Base-by-base conservation (phyloP, 2,888 invertebrate species). In the Panorpa germanica region DNA sequence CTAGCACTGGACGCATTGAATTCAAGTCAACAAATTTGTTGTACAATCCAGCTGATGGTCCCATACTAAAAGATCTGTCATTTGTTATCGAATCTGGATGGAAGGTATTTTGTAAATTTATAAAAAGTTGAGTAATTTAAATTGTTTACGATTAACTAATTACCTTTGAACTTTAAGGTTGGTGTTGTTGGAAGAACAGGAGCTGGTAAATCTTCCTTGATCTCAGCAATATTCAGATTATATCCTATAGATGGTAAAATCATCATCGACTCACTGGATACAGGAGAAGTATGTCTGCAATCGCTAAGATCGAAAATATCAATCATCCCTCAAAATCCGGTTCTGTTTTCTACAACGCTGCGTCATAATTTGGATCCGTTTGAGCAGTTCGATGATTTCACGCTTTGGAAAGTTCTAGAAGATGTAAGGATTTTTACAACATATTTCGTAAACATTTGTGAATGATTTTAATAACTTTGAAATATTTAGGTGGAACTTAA, bases 241-340 rank as follows among this genome's bases (percentile, higher is more conserved):
- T 71, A 81, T 0, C 74, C 76, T 27, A 68, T 78, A 14, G 72
- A 74, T 29, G 91, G 90, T 2, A 49, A 57, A 14, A 69, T 91
- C 19, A 49, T 57, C 34, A 78, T 91, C 32, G 91, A 91, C 46
- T 70, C 64, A 6, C 47, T 85, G 0, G 65, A 77, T 34, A 75
- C 70, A 0, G 64, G 62, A 25, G 55, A 57, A n/a, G 62, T 90
- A 20, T 78, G 78, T 2, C 58, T 88, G 4, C 65, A 74, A 48
- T 76, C 81, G 43, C 55, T 93, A 16, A 60, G 91, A 27, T 67
- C 65, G 31, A 75, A 71, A 42, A 77, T 93, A 32, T 76, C 90
- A 0, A 90, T 91, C 35, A 91, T 93, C 45, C 91, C 91, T 0
- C 91, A 91, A 59, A 85, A 86, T 45, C 86, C 88, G 0, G 72